These are phyloP conservation scores for Vimba vimba DNA, from an alignment of 2,113 vertebrate species.

Conservation along the genomic window DNA sequence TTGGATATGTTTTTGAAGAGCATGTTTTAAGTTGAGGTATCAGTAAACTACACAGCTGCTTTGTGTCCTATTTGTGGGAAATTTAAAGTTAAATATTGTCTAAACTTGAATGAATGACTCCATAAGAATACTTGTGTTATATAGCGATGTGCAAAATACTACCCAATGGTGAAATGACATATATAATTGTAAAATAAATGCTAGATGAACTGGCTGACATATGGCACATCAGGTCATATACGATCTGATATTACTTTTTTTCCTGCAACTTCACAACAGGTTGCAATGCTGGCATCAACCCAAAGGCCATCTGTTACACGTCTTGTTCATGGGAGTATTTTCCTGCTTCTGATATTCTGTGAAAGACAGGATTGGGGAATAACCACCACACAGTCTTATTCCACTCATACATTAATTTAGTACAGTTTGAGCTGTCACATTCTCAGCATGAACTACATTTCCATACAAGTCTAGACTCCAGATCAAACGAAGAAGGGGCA, in stretches of 20 bases:
- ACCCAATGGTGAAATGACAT: background rate
- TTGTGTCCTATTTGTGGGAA: background rate
- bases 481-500: background rate
- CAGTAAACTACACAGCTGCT: constrained; percentile 30
- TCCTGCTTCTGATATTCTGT: background rate
- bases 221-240: background rate
- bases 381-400: background rate
- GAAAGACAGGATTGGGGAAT: background rate
- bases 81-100: background rate
- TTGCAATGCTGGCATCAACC: constrained; percentile 13
- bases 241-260: constrained; percentile 18
- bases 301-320: background rate
- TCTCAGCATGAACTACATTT: background rate
- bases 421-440: background rate
- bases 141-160: background rate
- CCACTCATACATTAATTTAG: background rate
- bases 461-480: background rate
- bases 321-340: background rate
- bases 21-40: background rate
- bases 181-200: background rate
- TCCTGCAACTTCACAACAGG: constrained; percentile 9
- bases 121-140: background rate
- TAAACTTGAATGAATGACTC: background rate
- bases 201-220: constrained; percentile 25
- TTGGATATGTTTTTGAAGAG: constrained; percentile 27